Evolutionary conservation across 64 coral and sea anemone species (phyloP).

Genomic region (Stichodactyla helianthus): DNA sequence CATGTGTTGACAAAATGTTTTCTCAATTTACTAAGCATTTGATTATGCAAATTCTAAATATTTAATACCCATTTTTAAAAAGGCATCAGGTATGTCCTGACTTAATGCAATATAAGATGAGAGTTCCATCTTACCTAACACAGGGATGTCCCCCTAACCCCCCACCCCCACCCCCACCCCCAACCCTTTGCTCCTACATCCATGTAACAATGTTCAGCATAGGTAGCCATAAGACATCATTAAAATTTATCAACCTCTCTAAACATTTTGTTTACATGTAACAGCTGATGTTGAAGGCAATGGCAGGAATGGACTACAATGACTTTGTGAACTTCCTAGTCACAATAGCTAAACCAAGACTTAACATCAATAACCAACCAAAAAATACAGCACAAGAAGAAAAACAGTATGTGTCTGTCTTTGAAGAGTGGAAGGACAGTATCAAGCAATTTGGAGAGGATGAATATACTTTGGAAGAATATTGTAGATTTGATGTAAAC

Average conservation of each 20-base stretch:
- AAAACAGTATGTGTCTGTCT: not conserved
- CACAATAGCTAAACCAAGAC: conserved; percentile 40
- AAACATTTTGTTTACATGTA: not conserved
- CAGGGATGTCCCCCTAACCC: not conserved
- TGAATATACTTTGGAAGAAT: not conserved
- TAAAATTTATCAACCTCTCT: not conserved
- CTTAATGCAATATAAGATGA: too few relatives aligned
- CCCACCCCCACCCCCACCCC: not conserved
- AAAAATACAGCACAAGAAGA: not conserved
- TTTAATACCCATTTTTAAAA: too few relatives aligned
- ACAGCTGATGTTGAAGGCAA: conserved; percentile 63
- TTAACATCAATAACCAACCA: not conserved
- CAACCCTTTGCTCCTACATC: too few relatives aligned
- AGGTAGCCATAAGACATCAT: too few relatives aligned
- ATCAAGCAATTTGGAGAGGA: conserved; percentile 10
- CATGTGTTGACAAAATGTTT: too few relatives aligned
- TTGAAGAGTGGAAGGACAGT: conserved; percentile 37
- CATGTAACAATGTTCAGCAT: too few relatives aligned
- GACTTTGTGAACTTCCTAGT: conserved; percentile 61
- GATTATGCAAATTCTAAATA: too few relatives aligned
- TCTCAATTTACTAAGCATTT: too few relatives aligned
- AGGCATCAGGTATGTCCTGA: too few relatives aligned
- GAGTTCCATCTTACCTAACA: too few relatives aligned
- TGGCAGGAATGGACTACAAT: conserved; percentile 57
- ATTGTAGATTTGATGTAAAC: conserved; percentile 35